Percentiles rank a stretch among this genome's conserved stretches.
phyloP scores from a whole-genome alignment of 1,140 invertebrate genomes.

The Diplogasteroides magnus region DNA sequence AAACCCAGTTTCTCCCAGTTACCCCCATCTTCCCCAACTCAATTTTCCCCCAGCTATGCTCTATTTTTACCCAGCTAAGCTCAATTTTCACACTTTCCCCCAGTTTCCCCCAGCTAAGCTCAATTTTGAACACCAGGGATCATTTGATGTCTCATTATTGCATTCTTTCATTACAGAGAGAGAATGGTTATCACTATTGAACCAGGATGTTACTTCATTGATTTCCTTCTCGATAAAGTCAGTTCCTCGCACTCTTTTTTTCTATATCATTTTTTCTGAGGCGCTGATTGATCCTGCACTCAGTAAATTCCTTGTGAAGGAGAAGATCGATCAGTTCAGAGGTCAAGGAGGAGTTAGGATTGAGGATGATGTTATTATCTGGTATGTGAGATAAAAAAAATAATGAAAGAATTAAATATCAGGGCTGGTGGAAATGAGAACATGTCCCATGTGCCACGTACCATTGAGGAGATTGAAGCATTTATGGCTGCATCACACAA shows the following conservation, averaged over 20 bases:
- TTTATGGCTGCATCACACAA: constrained; percentile 24
- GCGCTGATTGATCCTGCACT: constrained; percentile 59
- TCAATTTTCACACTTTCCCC: no score
- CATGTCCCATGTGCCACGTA: constrained; percentile 25
- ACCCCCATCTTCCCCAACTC: no score
- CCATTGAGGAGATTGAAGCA: constrained; percentile 33
- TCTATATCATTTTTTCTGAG: constrained; percentile 2
- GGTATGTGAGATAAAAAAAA: constrained; percentile 44
- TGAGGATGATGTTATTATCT: constrained; percentile 89
- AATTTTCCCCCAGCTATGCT: no score
- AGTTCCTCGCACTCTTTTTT: no score
- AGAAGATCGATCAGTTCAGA: constrained; percentile 70
- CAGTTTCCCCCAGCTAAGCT: no score
- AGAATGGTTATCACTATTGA: constrained; percentile 74
- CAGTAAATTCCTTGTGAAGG: constrained; percentile 70
- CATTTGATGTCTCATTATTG: no score
- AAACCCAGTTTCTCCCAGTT: no score
- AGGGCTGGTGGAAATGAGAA: constrained; percentile 70
- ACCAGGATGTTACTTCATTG: constrained; percentile 92
- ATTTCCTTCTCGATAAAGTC: constrained; percentile 55
- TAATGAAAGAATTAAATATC: not conserved
- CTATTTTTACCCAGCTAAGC: no score
- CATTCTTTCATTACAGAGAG: not conserved
- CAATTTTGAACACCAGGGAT: no score
- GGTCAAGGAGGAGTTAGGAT: constrained; percentile 79